Evolutionary conservation across 2,888 invertebrate species (phyloP).

Genomic region (Pristionchus mayeri): DNA sequence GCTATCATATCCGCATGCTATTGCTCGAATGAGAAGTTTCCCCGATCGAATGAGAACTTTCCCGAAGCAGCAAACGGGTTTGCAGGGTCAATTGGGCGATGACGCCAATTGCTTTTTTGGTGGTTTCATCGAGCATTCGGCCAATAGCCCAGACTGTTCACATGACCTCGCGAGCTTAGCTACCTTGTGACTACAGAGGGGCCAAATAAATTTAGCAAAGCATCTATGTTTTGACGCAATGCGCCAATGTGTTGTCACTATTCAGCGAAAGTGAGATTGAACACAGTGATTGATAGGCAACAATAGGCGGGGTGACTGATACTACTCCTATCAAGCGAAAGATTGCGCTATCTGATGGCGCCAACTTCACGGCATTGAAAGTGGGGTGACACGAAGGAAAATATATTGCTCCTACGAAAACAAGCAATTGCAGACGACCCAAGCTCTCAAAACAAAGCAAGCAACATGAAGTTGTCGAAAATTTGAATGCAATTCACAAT

Average conservation of each 20-base stretch:
- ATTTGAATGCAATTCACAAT: no score
- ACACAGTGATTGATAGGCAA: not conserved
- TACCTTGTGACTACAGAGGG: no score
- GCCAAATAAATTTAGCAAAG: not conserved
- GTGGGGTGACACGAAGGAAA: no score
- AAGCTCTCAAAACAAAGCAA: no score
- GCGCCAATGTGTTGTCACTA: no score
- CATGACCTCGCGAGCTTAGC: not conserved
- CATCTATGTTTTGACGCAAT: not conserved
- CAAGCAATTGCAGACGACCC: no score
- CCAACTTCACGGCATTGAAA: no score
- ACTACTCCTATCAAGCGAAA: not conserved
- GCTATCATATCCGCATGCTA: not conserved
- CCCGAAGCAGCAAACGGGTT: slow-evolving; percentile 6
- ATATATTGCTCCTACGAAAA: no score
- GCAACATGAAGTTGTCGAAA: no score
- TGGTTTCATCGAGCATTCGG: not conserved
- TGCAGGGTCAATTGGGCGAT: slow-evolving; percentile 4
- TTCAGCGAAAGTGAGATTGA: slow-evolving; percentile 2
- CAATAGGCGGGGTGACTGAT: not conserved
- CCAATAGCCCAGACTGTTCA: not conserved
- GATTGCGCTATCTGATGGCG: no score
- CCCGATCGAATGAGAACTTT: not conserved
- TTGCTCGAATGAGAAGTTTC: not conserved
- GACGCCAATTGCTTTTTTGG: not conserved